A percentile compares a stretch with the other conserved stretches of the same genome.
phyloP scores from a whole-genome alignment of 2,113 vertebrate genomes.

The Ochotona princeps region DNA sequence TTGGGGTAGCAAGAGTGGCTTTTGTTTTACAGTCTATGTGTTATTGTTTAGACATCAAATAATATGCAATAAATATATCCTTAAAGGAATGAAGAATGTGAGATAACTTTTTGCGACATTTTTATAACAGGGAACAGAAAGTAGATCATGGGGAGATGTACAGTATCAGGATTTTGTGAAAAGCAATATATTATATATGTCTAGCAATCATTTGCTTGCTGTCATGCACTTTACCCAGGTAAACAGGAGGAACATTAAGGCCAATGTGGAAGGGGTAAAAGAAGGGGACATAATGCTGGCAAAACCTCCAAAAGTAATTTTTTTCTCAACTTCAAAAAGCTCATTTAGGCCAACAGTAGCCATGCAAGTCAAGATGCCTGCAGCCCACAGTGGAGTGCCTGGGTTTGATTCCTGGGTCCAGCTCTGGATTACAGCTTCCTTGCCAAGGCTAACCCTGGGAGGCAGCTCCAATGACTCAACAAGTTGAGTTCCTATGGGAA shows the following conservation, averaged over 20 bases:
- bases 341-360: background rate
- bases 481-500: too few species aligned
- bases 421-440: too few species aligned
- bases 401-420: too few species aligned
- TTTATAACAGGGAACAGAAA: background rate
- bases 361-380: too few species aligned
- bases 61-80: background rate
- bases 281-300: background rate
- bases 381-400: too few species aligned
- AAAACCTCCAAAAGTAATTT: background rate
- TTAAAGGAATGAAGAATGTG: background rate
- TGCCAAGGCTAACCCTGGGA: too few species aligned
- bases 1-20: fast-evolving
- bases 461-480: too few species aligned
- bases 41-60: background rate
- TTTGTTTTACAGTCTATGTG: background rate
- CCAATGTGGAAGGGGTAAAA: background rate
- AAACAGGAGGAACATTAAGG: background rate
- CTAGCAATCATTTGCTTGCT: background rate
- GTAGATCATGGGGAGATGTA: background rate
- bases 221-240: fast-evolving
- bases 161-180: background rate
- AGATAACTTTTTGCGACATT: background rate
- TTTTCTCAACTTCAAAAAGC: conserved; percentile 4
- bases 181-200: background rate